Conservation (phyloP, 2,888 invertebrate species). For the Hirtodrosophila duncani region DNA sequence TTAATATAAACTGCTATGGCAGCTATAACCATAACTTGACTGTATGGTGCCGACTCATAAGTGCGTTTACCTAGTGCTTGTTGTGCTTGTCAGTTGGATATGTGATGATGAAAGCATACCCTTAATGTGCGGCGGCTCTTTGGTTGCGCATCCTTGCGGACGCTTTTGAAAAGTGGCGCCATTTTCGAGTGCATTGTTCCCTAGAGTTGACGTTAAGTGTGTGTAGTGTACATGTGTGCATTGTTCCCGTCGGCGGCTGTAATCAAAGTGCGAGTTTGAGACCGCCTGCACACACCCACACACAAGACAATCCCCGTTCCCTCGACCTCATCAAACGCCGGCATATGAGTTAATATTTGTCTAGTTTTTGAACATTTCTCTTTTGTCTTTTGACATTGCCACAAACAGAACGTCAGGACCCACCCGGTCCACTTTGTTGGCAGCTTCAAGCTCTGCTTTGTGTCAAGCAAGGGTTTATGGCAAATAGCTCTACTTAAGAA, state of each 20-base stretch:
- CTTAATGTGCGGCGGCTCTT: too few relatives aligned
- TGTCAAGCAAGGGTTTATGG: constrained; percentile 22
- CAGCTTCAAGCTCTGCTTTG: constrained; percentile 27
- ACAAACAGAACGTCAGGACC: constrained; percentile 35
- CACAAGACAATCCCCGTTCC: constrained; percentile 2
- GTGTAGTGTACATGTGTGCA: constrained; percentile 16
- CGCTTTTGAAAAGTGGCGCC: constrained; percentile 26
- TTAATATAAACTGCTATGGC: too few relatives aligned
- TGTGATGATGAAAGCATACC: too few relatives aligned
- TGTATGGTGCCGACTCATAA: too few relatives aligned
- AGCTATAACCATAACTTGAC: too few relatives aligned
- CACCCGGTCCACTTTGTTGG: constrained; percentile 34
- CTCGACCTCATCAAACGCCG: constrained; percentile 12
- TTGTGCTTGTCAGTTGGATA: too few relatives aligned
- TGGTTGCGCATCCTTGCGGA: constrained; percentile 15
- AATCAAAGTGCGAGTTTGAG: constrained; percentile 26
- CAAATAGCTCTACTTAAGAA: constrained; percentile 66
- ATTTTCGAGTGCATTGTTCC: too few relatives aligned
- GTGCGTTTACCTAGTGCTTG: too few relatives aligned
- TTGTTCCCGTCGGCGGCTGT: constrained; percentile 28
- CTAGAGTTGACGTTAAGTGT: too few relatives aligned
- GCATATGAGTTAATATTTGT: constrained; percentile 63
- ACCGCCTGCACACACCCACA: constrained; percentile 18
- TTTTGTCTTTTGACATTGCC: constrained; percentile 54
- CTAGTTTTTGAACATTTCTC: constrained; percentile 61